These are phyloP conservation scores for Globicephala melas DNA, from an alignment of 2,113 vertebrate species.

Conservation along the genomic window DNA sequence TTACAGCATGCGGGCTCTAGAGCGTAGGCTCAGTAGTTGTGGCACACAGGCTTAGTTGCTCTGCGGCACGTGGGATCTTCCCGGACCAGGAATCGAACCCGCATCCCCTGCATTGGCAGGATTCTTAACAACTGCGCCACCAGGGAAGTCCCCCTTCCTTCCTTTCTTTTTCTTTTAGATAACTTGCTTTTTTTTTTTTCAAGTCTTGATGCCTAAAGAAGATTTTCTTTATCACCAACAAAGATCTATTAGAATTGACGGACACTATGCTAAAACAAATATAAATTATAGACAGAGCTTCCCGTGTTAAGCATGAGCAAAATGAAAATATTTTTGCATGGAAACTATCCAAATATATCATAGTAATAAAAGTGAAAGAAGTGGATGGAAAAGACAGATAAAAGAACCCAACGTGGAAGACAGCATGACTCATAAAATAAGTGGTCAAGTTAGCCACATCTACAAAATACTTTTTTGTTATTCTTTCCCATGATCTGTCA, in stretches of 20 bases:
- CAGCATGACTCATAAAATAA: neutral
- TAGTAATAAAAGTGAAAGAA: neutral
- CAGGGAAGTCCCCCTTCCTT: no score
- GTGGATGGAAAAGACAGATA: neutral
- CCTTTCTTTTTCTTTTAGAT: neutral
- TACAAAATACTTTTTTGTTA: neutral
- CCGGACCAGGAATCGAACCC: no score
- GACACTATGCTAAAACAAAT: neutral
- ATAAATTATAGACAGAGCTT: neutral
- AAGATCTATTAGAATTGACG: neutral
- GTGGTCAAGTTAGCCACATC: neutral
- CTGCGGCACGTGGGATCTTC: no score
- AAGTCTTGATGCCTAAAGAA: neutral
- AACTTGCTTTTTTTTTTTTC: neutral
- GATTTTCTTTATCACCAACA: slow-evolving; percentile 4
- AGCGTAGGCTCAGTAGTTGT: no score
- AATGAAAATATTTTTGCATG: slow-evolving; percentile 23
- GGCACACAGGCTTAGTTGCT: no score
- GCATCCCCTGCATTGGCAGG: no score
- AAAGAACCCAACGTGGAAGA: neutral
- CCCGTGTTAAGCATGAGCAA: neutral
- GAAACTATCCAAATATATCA: neutral
- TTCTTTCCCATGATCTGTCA: neutral
- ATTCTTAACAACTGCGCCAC: no score
- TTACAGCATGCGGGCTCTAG: no score